Base-by-base conservation (phyloP, 2,113 vertebrate genomes). In the Menidia beryllina region DNA sequence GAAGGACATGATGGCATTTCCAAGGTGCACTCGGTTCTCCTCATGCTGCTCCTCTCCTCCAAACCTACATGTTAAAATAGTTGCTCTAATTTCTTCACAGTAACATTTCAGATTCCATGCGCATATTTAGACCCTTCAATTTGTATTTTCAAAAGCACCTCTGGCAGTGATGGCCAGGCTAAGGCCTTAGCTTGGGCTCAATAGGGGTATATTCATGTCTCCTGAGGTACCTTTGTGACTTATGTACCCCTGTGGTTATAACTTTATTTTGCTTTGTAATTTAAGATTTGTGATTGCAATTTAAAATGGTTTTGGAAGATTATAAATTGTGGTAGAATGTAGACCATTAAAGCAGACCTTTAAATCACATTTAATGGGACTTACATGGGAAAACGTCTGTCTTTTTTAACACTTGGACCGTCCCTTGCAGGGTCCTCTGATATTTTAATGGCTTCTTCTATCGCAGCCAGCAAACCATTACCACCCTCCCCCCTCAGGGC, bases 1-100 rank as follows among this genome's bases (percentile, higher is more conserved):
- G 89, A 98, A 98, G 15, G 97, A 97, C 95, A 98, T 97, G 90
- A 98, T 94, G 78, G 97, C 94, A 0, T 98, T 96, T 78, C 97
- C 97, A 69, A 98, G 90, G 73, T 97, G 96, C 12, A 98, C 96
- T 21, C 92, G 93, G 91, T 93, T 96, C 63, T 98, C 97, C 74
- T 98, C 97, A 0, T 95, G 96, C 25, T 94, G 93, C 74, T 97
- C 97, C 73, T 97, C 96, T 1, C 95, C 94, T 53, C 95, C 93
- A 1, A 97, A 97, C 88, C 96, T 97, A 69, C 10, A 0, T 61
- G 49, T 17, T 15, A 27, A 55, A 75, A 75, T 2, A 62, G n/a
- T n/a, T n/a, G n/a, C n/a, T n/a, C n/a, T n/a, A n/a, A n/a, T n/a
- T n/a, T n/a, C n/a, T n/a, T n/a, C n/a, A n/a, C n/a, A n/a, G n/a